A percentile compares a stretch with the other conserved stretches of the same genome.
These are phyloP conservation scores for Mantis religiosa DNA, from an alignment of 2,888 invertebrate genomes.

Conservation along the genomic window DNA sequence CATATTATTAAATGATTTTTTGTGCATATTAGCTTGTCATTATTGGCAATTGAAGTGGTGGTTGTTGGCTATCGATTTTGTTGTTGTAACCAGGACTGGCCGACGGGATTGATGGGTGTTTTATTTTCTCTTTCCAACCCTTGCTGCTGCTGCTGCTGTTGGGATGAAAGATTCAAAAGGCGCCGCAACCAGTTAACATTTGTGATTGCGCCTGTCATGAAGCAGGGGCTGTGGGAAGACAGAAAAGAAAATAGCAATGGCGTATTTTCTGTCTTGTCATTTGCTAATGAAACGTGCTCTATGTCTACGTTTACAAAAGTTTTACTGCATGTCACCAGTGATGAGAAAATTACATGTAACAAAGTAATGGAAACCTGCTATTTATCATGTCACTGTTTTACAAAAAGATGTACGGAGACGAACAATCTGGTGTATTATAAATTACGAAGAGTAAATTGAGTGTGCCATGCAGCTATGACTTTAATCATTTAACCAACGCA, in stretches of 20 bases:
- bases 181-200: background rate
- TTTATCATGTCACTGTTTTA: background rate
- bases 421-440: too few species aligned
- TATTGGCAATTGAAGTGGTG: background rate
- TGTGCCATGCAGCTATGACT: too few species aligned
- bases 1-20: slow-evolving; percentile 1
- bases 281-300: background rate
- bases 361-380: background rate
- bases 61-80: background rate
- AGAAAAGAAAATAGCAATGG: background rate
- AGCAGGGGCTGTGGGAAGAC: background rate
- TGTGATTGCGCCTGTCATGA: background rate
- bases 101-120: background rate
- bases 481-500: too few species aligned
- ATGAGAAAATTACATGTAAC: background rate
- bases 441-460: too few species aligned
- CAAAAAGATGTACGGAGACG: too few species aligned
- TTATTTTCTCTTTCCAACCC: background rate
- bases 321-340: background rate
- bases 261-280: background rate
- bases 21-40: slow-evolving; percentile 6
- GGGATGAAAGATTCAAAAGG: background rate
- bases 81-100: background rate
- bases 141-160: background rate
- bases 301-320: background rate